A percentile compares a stretch with the other conserved stretches of the same genome.
phyloP scores from a whole-genome alignment of 2,797 vertebrate species.

The Coilia nasus region DNA sequence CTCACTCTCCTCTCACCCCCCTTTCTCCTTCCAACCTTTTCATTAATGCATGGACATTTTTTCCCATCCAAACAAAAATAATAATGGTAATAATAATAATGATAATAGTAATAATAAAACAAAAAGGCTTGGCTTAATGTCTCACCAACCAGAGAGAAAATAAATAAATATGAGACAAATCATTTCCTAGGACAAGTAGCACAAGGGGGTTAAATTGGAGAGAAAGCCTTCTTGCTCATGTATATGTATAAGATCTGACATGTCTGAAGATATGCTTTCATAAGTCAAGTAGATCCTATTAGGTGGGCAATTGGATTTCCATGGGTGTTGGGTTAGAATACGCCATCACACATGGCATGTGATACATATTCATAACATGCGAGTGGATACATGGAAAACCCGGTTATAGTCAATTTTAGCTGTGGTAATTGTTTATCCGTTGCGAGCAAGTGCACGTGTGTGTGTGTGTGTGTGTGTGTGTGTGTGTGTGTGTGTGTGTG shows the following conservation, averaged over 20 bases:
- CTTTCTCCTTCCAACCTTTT: conserved; percentile 35
- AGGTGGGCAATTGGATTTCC: conserved; percentile 77
- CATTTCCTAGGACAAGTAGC: conserved; percentile 26
- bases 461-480: background rate
- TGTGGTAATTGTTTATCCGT: conserved; percentile 71
- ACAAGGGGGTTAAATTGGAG: conserved; percentile 9
- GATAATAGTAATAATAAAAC: background rate
- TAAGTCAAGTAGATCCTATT: conserved; percentile 76
- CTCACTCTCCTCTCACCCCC: background rate
- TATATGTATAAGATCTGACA: conserved; percentile 63
- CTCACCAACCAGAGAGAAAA: background rate
- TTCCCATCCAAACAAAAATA: conserved; percentile 20
- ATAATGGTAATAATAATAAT: conserved; percentile 2
- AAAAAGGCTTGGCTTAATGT: background rate
- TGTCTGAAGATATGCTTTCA: conserved; percentile 60
- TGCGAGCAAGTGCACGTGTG: background rate
- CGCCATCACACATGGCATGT: conserved; percentile 65
- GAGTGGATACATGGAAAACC: conserved; percentile 55
- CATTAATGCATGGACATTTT: conserved; percentile 47
- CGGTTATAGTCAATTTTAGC: conserved; percentile 66
- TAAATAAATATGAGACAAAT: conserved; percentile 36
- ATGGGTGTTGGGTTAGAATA: conserved; percentile 75
- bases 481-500: no score
- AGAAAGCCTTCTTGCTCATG: conserved; percentile 46
- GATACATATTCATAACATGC: conserved; percentile 75